Conservation (phyloP, 2,888 invertebrate genomes). For the Agrochola lota region DNA sequence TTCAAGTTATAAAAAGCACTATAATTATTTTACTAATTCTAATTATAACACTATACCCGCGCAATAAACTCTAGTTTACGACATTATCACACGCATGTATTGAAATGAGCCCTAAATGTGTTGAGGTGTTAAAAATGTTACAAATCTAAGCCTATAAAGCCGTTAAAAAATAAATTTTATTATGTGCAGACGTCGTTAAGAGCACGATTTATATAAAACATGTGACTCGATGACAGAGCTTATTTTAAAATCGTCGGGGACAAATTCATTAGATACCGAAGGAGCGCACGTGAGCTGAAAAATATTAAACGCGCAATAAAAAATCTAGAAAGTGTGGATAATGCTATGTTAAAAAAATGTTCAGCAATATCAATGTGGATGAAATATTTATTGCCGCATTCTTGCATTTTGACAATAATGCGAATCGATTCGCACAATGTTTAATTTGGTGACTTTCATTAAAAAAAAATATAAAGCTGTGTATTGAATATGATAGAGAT, state of each 20-base stretch:
- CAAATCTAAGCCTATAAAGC: constrained; percentile 78
- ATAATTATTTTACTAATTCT: constrained; percentile 49
- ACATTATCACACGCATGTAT: constrained; percentile 70
- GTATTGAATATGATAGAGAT: not conserved
- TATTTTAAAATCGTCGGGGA: constrained; percentile 79
- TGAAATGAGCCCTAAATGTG: constrained; percentile 73
- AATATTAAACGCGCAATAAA: constrained; percentile 68
- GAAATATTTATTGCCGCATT: not conserved
- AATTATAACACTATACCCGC: constrained; percentile 66
- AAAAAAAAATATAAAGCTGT: not conserved
- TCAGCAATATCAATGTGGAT: not conserved
- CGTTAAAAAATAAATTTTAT: constrained; percentile 85
- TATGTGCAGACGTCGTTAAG: constrained; percentile 83
- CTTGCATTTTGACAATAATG: not conserved
- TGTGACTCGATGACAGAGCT: constrained; percentile 82
- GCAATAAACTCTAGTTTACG: constrained; percentile 71
- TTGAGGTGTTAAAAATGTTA: constrained; percentile 78
- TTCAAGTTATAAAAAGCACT: constrained; percentile 14
- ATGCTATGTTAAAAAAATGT: not conserved
- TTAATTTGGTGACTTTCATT: not conserved
- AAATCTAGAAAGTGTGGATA: constrained; percentile 26
- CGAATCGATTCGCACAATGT: not conserved
- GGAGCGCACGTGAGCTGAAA: constrained; percentile 65
- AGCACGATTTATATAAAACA: constrained; percentile 84
- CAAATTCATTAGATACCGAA: constrained; percentile 78